Evolutionary conservation across 2,888 invertebrate genomes (phyloP).

Genomic region (Mythimna loreyi): DNA sequence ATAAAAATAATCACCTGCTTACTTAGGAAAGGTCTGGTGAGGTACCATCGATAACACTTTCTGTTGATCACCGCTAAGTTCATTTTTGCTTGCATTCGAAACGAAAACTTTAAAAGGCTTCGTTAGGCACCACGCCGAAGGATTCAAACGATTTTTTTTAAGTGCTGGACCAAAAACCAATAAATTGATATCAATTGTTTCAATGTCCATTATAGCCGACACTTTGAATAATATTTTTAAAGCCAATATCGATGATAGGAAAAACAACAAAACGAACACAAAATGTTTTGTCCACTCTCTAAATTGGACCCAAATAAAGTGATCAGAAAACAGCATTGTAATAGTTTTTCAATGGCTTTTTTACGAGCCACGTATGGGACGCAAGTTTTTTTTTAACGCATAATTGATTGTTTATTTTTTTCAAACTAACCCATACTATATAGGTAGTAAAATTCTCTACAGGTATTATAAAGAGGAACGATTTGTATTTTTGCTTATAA

Average conservation of each 20-base stretch:
- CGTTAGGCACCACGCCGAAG: no score
- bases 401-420: background rate
- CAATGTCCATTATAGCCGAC: background rate
- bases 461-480: no score
- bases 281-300: slow-evolving; percentile 26
- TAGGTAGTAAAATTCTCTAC: no score
- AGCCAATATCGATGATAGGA: slow-evolving; percentile 23
- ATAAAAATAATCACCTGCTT: no score
- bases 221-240: slow-evolving; percentile 14
- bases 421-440: background rate
- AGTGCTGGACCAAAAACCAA: no score
- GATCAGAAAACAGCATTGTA: slow-evolving; percentile 8
- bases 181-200: background rate
- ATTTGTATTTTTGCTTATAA: no score
- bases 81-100: no score
- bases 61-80: no score
- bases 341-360: slow-evolving; percentile 2
- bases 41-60: no score
- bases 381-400: background rate
- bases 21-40: no score
- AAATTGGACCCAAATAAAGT: slow-evolving; percentile 30
- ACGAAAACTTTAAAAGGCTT: no score
- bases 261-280: slow-evolving; percentile 13
- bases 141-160: no score
- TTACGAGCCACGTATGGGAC: background rate